Evolutionary conservation across 2,113 vertebrate species (phyloP).

Genomic region (Otolemur garnettii): DNA sequence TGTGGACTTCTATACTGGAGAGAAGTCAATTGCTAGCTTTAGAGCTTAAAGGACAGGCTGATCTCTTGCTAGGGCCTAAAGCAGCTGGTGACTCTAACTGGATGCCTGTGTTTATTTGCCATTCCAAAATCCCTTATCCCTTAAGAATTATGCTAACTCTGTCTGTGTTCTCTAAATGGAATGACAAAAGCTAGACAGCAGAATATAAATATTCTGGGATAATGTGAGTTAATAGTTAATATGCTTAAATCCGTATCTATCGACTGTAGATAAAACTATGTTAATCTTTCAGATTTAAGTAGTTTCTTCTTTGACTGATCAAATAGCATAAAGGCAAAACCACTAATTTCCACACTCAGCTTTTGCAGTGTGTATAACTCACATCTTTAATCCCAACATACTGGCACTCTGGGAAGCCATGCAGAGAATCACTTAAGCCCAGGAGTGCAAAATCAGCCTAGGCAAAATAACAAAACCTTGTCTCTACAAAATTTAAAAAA

Average conservation of each 20-base stretch:
- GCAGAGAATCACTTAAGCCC: too few relatives aligned
- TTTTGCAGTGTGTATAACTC: not conserved
- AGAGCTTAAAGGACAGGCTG: not conserved
- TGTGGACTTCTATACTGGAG: not conserved
- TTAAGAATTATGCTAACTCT: not conserved
- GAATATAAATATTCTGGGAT: not conserved
- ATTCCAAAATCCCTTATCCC: not conserved
- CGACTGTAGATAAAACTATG: not conserved
- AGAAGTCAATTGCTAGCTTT: not conserved
- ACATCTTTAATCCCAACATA: too few relatives aligned
- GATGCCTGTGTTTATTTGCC: not conserved
- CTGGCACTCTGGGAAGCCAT: too few relatives aligned
- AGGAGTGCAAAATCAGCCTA: too few relatives aligned
- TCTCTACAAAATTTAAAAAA: too few relatives aligned
- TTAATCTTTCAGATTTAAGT: not conserved
- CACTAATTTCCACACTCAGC: not conserved
- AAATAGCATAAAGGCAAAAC: slow-evolving; percentile 23
- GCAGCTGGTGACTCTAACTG: not conserved
- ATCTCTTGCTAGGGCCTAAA: not conserved
- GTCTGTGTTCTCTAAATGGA: not conserved
- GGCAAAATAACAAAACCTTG: too few relatives aligned
- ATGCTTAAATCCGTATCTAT: not conserved
- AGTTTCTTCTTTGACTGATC: not conserved
- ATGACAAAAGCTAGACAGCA: not conserved
- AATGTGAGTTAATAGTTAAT: not conserved